Percentiles rank a stretch among this genome's conserved stretches.
Conservation (phyloP, 2,113 vertebrate species). For the Saccopteryx leptura region DNA sequence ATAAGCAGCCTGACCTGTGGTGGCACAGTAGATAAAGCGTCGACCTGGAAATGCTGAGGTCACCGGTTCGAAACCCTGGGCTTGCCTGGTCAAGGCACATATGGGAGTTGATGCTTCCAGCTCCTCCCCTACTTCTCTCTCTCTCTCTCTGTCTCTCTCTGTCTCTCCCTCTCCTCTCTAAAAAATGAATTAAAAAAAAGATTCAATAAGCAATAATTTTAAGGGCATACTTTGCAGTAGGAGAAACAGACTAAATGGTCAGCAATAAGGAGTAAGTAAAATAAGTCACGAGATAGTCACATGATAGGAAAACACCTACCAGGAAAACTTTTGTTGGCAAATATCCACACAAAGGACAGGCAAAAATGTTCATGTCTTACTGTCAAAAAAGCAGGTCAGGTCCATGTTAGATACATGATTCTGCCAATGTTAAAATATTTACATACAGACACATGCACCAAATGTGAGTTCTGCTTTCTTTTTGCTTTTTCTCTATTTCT, state of each 20-base stretch:
- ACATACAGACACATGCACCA: not conserved
- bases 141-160: too few species aligned
- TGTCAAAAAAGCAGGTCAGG: not conserved
- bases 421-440: constrained; percentile 44
- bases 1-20: not conserved
- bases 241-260: not conserved
- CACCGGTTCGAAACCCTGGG: too few species aligned
- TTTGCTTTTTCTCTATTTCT: constrained; percentile 28
- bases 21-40: too few species aligned
- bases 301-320: not conserved
- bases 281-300: not conserved
- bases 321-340: not conserved
- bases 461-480: not conserved
- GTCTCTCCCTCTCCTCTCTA: too few species aligned
- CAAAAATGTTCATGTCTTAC: not conserved
- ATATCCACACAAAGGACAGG: not conserved
- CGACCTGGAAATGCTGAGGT: too few species aligned
- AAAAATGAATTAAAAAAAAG: too few species aligned
- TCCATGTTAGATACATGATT: not conserved
- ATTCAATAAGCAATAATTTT: not conserved
- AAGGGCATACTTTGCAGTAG: constrained; percentile 4
- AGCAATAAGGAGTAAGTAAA: not conserved
- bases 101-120: too few species aligned
- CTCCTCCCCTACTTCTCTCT: too few species aligned
- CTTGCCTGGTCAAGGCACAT: too few species aligned